Percentiles rank a stretch among this genome's conserved stretches.
These are phyloP conservation scores for Eucidaris tribuloides DNA, from an alignment of 35 echinoderm and acorn worm species.

Conservation along the genomic window DNA sequence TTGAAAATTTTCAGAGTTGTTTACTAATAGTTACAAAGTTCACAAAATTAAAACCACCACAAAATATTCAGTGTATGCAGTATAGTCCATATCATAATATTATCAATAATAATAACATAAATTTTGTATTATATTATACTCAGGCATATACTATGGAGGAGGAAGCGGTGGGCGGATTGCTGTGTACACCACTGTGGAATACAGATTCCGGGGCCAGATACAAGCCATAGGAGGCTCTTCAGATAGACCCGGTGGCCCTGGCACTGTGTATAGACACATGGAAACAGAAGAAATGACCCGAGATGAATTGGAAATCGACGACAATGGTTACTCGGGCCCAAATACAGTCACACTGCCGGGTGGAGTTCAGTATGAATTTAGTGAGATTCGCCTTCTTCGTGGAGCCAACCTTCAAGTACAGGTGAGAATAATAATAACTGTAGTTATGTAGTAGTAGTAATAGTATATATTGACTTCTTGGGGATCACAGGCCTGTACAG, in stretches of 20 bases:
- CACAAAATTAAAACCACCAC: no score
- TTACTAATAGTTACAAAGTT: no score
- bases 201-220: constrained; percentile 45
- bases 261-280: constrained; percentile 62
- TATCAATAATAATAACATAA: no score
- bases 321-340: not conserved
- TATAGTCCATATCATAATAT: no score
- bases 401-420: constrained; percentile 41
- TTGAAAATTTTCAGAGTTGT: no score
- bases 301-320: constrained; percentile 61
- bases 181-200: constrained; percentile 25
- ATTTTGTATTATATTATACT: no score
- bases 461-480: no score
- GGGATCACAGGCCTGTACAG: no score
- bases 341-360: constrained; percentile 16
- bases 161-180: constrained; percentile 83
- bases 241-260: constrained; percentile 47
- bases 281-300: constrained; percentile 19
- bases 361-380: constrained; percentile 30
- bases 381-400: constrained; percentile 44
- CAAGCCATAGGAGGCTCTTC: constrained; percentile 47
- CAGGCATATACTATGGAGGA: constrained; percentile 59
- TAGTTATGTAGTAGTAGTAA: no score
- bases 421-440: constrained; percentile 18
- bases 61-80: no score